Base-by-base conservation (phyloP, 2,888 invertebrate species). In the Galerucella nymphaeae region DNA sequence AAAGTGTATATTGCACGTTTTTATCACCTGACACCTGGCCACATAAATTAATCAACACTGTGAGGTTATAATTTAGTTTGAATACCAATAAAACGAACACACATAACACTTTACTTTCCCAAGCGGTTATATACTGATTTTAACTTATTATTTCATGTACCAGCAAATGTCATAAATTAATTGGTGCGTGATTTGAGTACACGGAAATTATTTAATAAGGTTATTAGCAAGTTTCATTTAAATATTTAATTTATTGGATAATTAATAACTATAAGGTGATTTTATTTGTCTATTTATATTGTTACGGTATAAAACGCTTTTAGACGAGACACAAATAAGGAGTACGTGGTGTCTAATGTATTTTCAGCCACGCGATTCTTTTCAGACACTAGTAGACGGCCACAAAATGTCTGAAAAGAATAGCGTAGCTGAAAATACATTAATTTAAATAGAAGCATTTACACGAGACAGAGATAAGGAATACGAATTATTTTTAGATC, bases 111-210 rank as follows among this genome's bases (percentile, higher is more conserved):
- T 13, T 13, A 23, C 58, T 59, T 59, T 59, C 58, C n/a, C 30
- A 30, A 59, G 30, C 58, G 4, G 14, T 59, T 30, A 30, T 30
- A 30, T 30, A 30, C 58, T 6, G 20, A 20, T 30, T 38, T 59
- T 8, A 59, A 18, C 23, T 59, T 30, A 59, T 59, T 59, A 59
- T 30, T 59, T 59, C 14, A 30, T 6, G 20, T 30, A 59, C 20
- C 14, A 5, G 30, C 14, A 13, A 59, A 59, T 59, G n/a, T 23
- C 20, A 30, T 30, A 30, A 30, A 59, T 59, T 59, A 59, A 59
- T 59, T 59, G 30, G 58, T 11, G 20, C 58, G 23, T 59, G 30
- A 59, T 59, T 23, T 9, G 58, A 59, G 11, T 59, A 2, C 14
- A 59, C 30, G 58, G 30, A 59, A 20, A 59, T 45, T 45, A 45